These are phyloP conservation scores for Cylloceria caligata DNA, from an alignment of 2,888 invertebrate species.

Conservation along the genomic window DNA sequence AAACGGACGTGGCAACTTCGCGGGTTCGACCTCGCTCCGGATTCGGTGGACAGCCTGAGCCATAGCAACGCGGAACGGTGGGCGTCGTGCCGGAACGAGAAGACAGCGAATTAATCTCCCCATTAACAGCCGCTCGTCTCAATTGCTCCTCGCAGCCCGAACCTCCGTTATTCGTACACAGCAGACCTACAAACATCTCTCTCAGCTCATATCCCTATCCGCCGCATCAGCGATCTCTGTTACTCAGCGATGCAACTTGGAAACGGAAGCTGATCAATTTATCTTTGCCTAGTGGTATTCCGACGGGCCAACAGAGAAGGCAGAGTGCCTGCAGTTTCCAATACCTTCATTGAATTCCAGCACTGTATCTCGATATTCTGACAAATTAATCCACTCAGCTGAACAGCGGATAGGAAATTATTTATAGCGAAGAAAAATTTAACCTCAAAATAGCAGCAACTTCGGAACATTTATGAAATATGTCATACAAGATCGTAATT, in stretches of 20 bases:
- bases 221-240: slow-evolving; percentile 36
- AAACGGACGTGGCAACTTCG: slow-evolving; percentile 1
- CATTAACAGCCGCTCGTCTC: slow-evolving; percentile 76
- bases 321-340: background rate
- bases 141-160: slow-evolving; percentile 66
- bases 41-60: slow-evolving; percentile 6
- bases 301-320: background rate
- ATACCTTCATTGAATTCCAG: background rate
- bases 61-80: slow-evolving; percentile 25
- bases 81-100: slow-evolving; percentile 60
- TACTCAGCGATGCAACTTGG: slow-evolving; percentile 22
- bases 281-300: slow-evolving; percentile 56
- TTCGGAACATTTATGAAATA: background rate
- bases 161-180: background rate
- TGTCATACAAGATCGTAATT: background rate
- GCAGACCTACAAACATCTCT: slow-evolving; percentile 28
- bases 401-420: background rate
- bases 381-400: background rate
- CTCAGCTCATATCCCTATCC: slow-evolving; percentile 63
- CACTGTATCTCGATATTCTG: background rate
- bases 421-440: background rate
- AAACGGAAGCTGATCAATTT: slow-evolving; percentile 74
- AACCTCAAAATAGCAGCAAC: background rate
- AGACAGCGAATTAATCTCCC: slow-evolving; percentile 77
- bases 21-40: slow-evolving; percentile 30